A percentile compares a stretch with the other conserved stretches of the same genome.
These are phyloP conservation scores for Bombus sibiricus DNA, from an alignment of 1,140 invertebrate genomes.

Conservation along the genomic window DNA sequence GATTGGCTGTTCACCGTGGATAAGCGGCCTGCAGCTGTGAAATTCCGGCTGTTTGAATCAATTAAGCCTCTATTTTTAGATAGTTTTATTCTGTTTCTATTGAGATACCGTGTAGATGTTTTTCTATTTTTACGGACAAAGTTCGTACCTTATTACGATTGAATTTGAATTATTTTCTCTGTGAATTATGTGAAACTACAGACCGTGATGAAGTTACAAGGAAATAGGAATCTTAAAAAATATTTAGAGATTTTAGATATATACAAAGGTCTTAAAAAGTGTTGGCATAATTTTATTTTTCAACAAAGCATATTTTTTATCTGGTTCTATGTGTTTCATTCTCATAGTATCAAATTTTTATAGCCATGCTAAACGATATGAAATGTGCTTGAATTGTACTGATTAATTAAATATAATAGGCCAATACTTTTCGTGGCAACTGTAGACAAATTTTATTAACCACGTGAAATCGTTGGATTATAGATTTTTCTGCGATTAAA, in stretches of 20 bases:
- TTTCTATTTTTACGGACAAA: background rate
- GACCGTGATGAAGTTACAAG: too few relatives aligned
- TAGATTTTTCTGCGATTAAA: background rate
- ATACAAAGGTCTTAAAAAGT: too few relatives aligned
- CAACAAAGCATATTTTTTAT: too few relatives aligned
- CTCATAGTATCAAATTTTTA: background rate
- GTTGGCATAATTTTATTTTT: too few relatives aligned
- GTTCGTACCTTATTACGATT: background rate
- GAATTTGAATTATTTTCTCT: too few relatives aligned
- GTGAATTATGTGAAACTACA: background rate
- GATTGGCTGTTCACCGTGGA: background rate
- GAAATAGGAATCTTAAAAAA: background rate
- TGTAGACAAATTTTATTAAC: background rate
- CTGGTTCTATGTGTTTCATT: background rate
- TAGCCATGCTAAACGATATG: background rate
- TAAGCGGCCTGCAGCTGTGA: background rate
- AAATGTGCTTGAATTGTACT: background rate
- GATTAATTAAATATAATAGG: background rate
- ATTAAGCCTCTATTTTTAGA: background rate
- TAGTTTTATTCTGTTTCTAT: background rate
- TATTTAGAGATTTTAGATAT: background rate
- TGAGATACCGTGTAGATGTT: background rate
- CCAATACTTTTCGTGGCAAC: too few relatives aligned
- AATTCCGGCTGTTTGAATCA: conserved; percentile 1
- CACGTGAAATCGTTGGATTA: background rate